These are phyloP conservation scores for Molossus molossus DNA, from an alignment of 2,797 vertebrate genomes.

Conservation along the genomic window DNA sequence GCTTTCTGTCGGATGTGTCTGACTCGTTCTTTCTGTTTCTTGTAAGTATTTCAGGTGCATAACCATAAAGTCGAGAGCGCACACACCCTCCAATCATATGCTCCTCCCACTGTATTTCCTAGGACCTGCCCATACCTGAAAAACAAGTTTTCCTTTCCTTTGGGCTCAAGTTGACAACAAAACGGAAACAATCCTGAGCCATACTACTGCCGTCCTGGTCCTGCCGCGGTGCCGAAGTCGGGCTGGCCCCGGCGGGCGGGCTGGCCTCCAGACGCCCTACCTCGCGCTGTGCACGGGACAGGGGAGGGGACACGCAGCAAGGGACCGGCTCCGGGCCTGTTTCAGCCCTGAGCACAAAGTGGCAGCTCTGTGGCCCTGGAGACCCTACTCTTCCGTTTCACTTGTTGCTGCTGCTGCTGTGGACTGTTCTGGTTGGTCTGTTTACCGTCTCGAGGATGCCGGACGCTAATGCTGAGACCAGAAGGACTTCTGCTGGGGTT, in stretches of 20 bases:
- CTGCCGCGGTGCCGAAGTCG: neutral
- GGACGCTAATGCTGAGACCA: neutral
- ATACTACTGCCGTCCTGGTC: neutral
- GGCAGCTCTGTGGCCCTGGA: neutral
- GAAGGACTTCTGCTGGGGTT: neutral
- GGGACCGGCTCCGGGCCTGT: accelerated
- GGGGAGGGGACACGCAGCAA: neutral
- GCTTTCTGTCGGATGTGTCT: neutral
- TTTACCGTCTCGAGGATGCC: neutral
- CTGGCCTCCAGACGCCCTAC: neutral
- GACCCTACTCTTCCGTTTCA: neutral
- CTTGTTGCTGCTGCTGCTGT: neutral
- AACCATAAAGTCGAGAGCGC: slow-evolving; percentile 43
- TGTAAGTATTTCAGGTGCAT: neutral
- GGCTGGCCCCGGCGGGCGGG: neutral
- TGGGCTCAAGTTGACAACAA: slow-evolving; percentile 18
- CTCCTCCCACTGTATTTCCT: slow-evolving; percentile 19
- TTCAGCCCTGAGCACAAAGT: neutral
- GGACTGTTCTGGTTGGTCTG: neutral
- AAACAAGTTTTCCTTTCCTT: neutral
- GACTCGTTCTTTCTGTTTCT: neutral
- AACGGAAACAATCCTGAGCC: neutral
- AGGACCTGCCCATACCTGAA: neutral
- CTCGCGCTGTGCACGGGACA: too few relatives aligned
- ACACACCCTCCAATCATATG: neutral